Base-by-base conservation (phyloP, 2,113 vertebrate species). In the Sardina pilchardus region DNA sequence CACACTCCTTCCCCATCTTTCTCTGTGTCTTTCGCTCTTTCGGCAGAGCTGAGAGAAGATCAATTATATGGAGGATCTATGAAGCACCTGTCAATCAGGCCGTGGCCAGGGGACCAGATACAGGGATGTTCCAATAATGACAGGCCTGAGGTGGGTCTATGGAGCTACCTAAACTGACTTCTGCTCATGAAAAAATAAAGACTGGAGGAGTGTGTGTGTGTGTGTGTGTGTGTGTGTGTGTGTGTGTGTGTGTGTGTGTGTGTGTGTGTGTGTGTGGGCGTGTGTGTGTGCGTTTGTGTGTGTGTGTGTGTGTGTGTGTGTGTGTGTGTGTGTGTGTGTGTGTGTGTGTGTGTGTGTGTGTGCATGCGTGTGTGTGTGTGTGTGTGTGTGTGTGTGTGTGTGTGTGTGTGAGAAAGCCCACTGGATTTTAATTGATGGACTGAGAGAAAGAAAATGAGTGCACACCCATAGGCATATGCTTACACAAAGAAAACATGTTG, bases 301-400 rank as follows among this genome's bases (percentile, higher is more conserved):
- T 63, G 1, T 56, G 17, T 48, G 82, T 50, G 47, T 39, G 39
- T 67, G 36, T 84, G 83, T 67, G 39, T 84, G 14, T 50, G 0
- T 50, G 21, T 63, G 24, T 56, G 0, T 48, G 81, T 82, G 80
- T 82, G 85, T 82, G 44, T 67, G 75, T 81, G 81, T 67, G 81
- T 71, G 42, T 50, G 53, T 30, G 24, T 71, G n/a, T 71, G 10
- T 71, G 26, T 30, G n/a, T 34, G 4, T 63, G 0, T 63, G 24
- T 53, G 50, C 2, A 1, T 53, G 14, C 19, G 1, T 50, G 9
- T 50, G 21, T 63, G 1, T 56, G 17, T 48, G 82, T 50, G 47
- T 39, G 39, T 67, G 36, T 84, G 83, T 67, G 39, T 84, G 14
- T 50, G 0, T 50, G 21, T 63, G 24, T 56, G 0, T 48, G 82